Base-by-base conservation (phyloP, 2,113 vertebrate genomes). In the Hipposideros armiger region DNA sequence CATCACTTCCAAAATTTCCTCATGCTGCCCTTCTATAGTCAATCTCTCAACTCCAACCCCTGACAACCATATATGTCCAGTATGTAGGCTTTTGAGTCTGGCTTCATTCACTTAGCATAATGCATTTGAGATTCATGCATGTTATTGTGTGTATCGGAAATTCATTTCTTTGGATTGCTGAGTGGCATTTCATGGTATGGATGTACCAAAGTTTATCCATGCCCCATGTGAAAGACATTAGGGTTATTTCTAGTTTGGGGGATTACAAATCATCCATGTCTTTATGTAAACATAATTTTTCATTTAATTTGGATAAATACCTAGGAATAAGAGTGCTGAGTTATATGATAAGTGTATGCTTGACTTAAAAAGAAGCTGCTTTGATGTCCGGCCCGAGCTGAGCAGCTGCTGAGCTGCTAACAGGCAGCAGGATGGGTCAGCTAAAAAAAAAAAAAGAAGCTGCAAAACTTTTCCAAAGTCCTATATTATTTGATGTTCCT, bases 231-330 rank as follows among this genome's bases (percentile, higher is more conserved):
- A 70, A 94, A 56, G 20, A 78, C 20, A n/a, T 26, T 60, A 72
- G 50, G 17, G 3, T 60, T 88, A 5, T 50, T 77, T 69, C 40
- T 24, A n/a, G 28, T 95, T 82, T 60, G 19, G 16, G 3, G 4
- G 28, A 82, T n/a, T 52, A 58, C 1, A 72, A 32, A 92, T 88
- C 36, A 81, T 54, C 30, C 24, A 17, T 45, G 13, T 70, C 28
- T 76, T 95, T 60, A 14, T n/a, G 7, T 92, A 8, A 78, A 52
- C 7, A 60, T 69, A n/a, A 58, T 56, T 83, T 85, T 92, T 95
- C 32, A 87, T 95, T 70, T 87, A 24, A 83, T 87, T 83, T 90
- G n/a, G 26, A 3, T 58, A 87, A 94, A 77, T 52, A 76, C 4
- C 2, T 86, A 77, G 24, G 11, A 50, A 2, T 60, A 0, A 22